Evolutionary conservation across 2,888 invertebrate genomes (phyloP), one percentile per base, ranked within the genome.

Genomic region (Chalcis sispes): DNA sequence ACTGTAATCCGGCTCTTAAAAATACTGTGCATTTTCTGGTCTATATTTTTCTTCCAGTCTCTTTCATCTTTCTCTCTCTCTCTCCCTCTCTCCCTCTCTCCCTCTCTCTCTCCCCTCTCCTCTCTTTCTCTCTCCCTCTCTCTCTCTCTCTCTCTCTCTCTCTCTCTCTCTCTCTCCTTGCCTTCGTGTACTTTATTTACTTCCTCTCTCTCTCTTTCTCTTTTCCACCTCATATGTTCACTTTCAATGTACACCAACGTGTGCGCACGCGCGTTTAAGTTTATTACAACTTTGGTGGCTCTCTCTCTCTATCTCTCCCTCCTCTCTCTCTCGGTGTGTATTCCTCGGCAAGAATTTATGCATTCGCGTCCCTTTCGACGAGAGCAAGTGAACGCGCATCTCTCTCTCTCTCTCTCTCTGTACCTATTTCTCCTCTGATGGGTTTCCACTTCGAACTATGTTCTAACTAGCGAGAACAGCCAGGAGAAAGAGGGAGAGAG

Each of bases 281-380:
- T 70, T 61, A 70, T 70, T 70, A 70, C 70, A 61, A 70, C 36
- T 70, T 59, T 10, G 50, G n/a, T n/a, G 5, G 13, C 70, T 46
- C n/a, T n/a, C n/a, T n/a, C n/a, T n/a, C n/a, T n/a, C n/a, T n/a
- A n/a, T n/a, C n/a, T n/a, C n/a, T n/a, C n/a, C n/a, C n/a, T n/a
- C n/a, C n/a, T n/a, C n/a, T n/a, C n/a, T n/a, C n/a, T n/a, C n/a
- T n/a, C n/a, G n/a, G n/a, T 50, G 27, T 40, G 40, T 46, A 48
- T 46, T 58, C 36, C 25, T 36, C 27, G 7, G 20, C 8, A 18
- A 13, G 46, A 58, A n/a, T 56, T 58, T 69, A 32, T 29, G 54
- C 40, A 32, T 20, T 69, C 29, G 15, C n/a, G 1, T 13, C 27
- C 58, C 46, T 32, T 4, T 25, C 25, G 42, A 42, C 13, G 46